phyloP scores from a whole-genome alignment of 2,113 vertebrate genomes.

The Otis tarda region DNA sequence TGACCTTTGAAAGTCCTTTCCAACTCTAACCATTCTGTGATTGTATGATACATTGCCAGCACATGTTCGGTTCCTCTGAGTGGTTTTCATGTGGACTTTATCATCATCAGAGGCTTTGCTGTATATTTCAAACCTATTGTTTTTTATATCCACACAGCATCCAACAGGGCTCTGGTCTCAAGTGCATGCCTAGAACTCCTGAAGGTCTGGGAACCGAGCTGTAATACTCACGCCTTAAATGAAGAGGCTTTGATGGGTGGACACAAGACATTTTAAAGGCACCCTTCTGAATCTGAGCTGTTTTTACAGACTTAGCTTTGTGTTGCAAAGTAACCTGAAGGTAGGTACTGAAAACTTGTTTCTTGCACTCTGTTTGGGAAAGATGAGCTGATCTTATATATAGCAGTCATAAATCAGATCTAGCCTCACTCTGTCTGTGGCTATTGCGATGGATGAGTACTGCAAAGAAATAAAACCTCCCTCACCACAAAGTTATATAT shows the following conservation, averaged over 20 bases:
- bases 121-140: neutral
- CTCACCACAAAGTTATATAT: neutral
- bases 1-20: too few species aligned
- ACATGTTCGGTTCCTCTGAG: neutral
- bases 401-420: neutral
- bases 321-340: neutral
- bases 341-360: neutral
- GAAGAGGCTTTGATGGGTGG: neutral
- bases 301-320: neutral
- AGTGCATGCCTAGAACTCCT: neutral
- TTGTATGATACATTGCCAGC: neutral
- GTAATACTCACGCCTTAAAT: neutral
- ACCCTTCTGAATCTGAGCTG: neutral
- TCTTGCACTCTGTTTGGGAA: neutral
- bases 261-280: neutral
- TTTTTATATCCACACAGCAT: neutral
- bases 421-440: neutral
- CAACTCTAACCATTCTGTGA: too few species aligned
- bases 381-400: neutral
- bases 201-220: accelerated
- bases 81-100: neutral
- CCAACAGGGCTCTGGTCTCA: neutral
- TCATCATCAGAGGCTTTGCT: neutral
- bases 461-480: neutral
- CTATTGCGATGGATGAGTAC: neutral